Base-by-base conservation (phyloP, 92 coral and sea anemone species). In the Zoanthus solanderi region DNA sequence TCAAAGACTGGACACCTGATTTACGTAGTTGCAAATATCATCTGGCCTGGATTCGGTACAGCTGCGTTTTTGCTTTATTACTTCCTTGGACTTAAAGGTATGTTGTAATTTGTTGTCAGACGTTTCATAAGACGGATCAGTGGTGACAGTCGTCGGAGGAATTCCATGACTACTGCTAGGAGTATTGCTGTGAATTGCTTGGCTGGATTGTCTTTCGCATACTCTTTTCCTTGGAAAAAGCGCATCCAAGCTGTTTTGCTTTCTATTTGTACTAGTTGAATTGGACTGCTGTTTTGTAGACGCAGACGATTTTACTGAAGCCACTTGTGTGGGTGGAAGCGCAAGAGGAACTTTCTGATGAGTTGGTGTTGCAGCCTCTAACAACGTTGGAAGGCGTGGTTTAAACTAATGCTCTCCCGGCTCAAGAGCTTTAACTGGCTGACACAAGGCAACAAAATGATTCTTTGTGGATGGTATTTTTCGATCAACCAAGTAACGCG, bases 381-480 rank as follows among this genome's bases (percentile, higher is more conserved):
- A 54, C 48, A 74, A 42, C 30, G 17, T 75, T 57, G 83, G 72
- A 56, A 72, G 71, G 67, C 75, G 58, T 65, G 83, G 72, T 75
- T 54, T 34, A 57, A 73, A 85, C 31, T 74, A 85, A 74, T 74
- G 81, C 46, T 74, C 89, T 34, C 88, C 88, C 15, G 73, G 83
- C 69, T 83, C 52, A 46, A 83, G 78, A 48, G 45, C 28, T 30
- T 68, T 44, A 52, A 34, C 72, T 68, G 87, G 78, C 71, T 83
- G 37, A 30, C 78, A 83, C 78, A 87, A 78, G 83, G 83, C 17
- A 32, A 76, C 89, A 86, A 75, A 86, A 76, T 86, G 89, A 86
- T 86, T 75, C 9, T 86, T 86, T 31, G 61, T 45, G 29, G 74
- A 44, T 75, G 89, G 83, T 73, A 86, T 86, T 72, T 72, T 54